A percentile compares a stretch with the other conserved stretches of the same genome.
Evolutionary conservation across 2,888 invertebrate species (phyloP).

Genomic region (Allolobophora icterica): DNA sequence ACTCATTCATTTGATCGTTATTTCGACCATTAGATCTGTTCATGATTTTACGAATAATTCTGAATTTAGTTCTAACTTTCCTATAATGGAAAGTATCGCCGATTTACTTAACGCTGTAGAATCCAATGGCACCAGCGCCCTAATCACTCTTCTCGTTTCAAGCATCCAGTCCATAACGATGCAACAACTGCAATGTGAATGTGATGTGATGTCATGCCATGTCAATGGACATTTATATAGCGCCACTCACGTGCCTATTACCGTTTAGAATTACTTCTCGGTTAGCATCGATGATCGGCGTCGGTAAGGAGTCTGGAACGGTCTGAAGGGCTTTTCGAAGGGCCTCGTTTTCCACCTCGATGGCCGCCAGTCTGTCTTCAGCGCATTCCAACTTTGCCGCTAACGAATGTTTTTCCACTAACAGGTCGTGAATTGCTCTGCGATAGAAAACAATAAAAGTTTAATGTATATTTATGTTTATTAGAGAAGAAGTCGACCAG

Average conservation of each 20-base stretch:
- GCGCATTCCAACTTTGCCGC: neutral
- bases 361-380: neutral
- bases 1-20: neutral
- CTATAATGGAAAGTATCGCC: neutral
- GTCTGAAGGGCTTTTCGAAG: conserved; percentile 13
- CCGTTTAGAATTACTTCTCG: neutral
- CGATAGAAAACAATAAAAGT: neutral
- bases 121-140: no score
- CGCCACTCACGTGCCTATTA: neutral
- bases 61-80: neutral
- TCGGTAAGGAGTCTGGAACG: neutral
- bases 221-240: neutral
- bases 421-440: neutral
- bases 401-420: neutral
- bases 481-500: no score
- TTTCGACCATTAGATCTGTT: neutral
- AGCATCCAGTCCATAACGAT: no score
- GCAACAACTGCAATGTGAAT: neutral
- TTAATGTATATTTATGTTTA: no score
- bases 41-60: neutral
- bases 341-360: conserved; percentile 12
- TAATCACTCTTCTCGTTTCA: no score
- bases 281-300: neutral
- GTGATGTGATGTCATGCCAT: neutral
- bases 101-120: neutral